phyloP scores from a whole-genome alignment of 53 echinoderm and acorn worm genomes.

The Mesocentrotus franciscanus region DNA sequence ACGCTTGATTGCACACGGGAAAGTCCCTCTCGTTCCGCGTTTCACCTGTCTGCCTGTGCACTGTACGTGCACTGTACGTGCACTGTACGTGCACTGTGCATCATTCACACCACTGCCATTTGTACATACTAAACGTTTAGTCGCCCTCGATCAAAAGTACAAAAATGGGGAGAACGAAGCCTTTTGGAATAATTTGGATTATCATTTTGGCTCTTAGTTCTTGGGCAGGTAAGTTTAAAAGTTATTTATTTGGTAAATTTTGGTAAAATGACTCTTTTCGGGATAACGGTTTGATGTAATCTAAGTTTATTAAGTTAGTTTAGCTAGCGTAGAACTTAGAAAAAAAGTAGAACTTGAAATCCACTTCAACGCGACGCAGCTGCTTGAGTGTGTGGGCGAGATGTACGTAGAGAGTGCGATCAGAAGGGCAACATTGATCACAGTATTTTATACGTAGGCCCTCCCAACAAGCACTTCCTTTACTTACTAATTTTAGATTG shows the following conservation, averaged over 20 bases:
- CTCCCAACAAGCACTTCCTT: neutral
- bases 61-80: neutral
- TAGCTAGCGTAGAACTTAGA: neutral
- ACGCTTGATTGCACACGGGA: slow-evolving; percentile 1
- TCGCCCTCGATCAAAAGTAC: neutral
- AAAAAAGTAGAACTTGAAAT: neutral
- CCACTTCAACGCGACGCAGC: neutral
- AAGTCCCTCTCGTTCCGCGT: slow-evolving; percentile 4
- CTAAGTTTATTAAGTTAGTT: neutral
- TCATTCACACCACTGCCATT: neutral
- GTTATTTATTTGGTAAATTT: neutral
- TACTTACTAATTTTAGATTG: neutral
- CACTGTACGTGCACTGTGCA: neutral
- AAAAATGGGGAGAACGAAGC: neutral
- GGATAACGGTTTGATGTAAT: neutral
- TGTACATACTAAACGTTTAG: neutral
- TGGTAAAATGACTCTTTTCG: neutral
- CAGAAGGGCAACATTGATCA: neutral
- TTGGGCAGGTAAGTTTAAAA: slow-evolving; percentile 18
- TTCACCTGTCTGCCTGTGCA: neutral
- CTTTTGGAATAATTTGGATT: slow-evolving; percentile 43
- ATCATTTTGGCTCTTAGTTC: slow-evolving; percentile 8
- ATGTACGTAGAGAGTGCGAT: neutral
- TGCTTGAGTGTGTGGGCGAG: neutral
- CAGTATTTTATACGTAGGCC: neutral